Conservation (phyloP, 2,888 invertebrate genomes). For the Conus canariensis region DNA sequence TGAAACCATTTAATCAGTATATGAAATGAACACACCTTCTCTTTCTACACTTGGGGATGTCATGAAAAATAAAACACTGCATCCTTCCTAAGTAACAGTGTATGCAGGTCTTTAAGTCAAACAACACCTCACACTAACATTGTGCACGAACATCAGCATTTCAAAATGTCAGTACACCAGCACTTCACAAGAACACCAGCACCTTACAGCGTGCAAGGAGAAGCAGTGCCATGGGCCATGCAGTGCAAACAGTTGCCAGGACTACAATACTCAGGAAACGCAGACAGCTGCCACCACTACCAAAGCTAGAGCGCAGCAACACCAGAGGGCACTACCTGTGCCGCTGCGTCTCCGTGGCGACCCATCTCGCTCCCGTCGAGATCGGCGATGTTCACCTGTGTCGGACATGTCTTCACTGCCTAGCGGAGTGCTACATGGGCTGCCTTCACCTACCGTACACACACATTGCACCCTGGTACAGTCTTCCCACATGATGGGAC, state of each 20-base stretch:
- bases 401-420: slow-evolving; percentile 50
- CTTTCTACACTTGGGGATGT: too few relatives aligned
- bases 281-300: not conserved
- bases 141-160: not conserved
- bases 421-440: slow-evolving; percentile 52
- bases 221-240: slow-evolving; percentile 30
- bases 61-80: too few relatives aligned
- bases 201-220: slow-evolving; percentile 14
- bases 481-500: slow-evolving; percentile 25
- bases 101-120: not conserved
- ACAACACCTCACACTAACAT: not conserved
- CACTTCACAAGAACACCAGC: slow-evolving; percentile 25
- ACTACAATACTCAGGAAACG: not conserved
- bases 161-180: not conserved
- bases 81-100: too few relatives aligned
- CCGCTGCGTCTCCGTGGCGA: slow-evolving; percentile 53
- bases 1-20: too few relatives aligned
- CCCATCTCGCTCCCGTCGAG: slow-evolving; percentile 46
- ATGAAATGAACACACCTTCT: too few relatives aligned
- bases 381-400: slow-evolving; percentile 45
- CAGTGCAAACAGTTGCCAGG: slow-evolving; percentile 17
- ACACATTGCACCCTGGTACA: slow-evolving; percentile 11
- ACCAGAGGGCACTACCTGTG: slow-evolving; percentile 52
- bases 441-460: slow-evolving; percentile 42
- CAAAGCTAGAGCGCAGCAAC: slow-evolving; percentile 20